phyloP scores from a whole-genome alignment of 2,113 vertebrate species.

The Trematocara stigmaticum region DNA sequence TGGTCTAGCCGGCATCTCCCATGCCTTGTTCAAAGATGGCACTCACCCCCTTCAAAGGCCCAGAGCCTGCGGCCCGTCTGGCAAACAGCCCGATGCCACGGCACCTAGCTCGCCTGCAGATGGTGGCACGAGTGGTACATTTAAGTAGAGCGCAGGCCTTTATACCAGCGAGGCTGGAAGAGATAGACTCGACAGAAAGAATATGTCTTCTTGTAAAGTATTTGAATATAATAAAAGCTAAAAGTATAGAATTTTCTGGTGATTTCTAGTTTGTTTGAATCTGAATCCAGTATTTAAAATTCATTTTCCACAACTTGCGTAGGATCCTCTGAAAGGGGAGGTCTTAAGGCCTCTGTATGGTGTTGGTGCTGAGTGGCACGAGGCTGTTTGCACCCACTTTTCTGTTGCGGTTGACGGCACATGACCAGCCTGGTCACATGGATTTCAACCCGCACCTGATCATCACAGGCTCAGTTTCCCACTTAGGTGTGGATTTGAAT shows the following conservation, averaged over 20 bases:
- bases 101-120: constrained; percentile 81
- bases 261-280: not conserved
- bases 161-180: not conserved
- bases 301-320: too few species aligned
- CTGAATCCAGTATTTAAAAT: not conserved
- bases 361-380: constrained; percentile 88
- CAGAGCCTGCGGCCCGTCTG: constrained; percentile 94
- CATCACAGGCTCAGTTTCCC: not conserved
- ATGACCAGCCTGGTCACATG: constrained; percentile 90
- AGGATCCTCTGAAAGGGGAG: not conserved
- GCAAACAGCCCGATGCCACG: constrained; percentile 96
- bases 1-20: constrained; percentile 73
- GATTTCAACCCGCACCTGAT: constrained; percentile 80
- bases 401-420: constrained; percentile 99
- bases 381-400: constrained; percentile 99
- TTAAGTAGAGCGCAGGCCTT: constrained; percentile 23
- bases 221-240: not conserved
- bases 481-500: not conserved
- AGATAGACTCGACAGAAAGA: not conserved
- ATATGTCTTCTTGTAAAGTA: not conserved
- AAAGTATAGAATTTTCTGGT: not conserved
- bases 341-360: constrained; percentile 71
- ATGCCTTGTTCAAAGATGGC: constrained; percentile 97
- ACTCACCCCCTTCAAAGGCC: constrained; percentile 99
- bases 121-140: constrained; percentile 57